Evolutionary conservation across 2,797 vertebrate genomes (phyloP), one percentile per base, ranked within the genome.

Genomic region (Lindbergichthys nudifrons): DNA sequence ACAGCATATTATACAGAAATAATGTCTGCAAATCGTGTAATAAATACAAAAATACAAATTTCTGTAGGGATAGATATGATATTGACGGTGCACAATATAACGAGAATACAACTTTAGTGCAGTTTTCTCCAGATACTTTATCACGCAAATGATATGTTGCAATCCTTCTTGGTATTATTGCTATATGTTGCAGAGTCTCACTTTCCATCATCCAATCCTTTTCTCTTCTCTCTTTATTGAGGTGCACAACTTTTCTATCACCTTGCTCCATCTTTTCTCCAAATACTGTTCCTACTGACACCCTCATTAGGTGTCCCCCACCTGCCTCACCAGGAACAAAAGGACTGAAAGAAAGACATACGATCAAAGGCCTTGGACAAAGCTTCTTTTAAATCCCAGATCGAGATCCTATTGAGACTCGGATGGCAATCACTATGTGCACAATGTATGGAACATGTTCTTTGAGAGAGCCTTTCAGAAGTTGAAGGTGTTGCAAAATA

Each of bases 321-420:
- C 61, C 45, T 65, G 73, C 64, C 72, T 62, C 69, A 23, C 75
- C 39, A 53, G 1, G 59, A 80, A 87, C 70, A 84, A 81, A 85
- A 78, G 79, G 66, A 72, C 51, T 70, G 52, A 65, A 80, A 74
- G 51, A 74, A 70, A 82, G 57, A 51, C 57, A 43, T 57, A 39
- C 41, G 77, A 91, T 90, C 80, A 88, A 84, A 84, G 69, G 65
- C 74, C 69, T 75, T 73, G 80, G 83, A 65, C 61, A 51, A 67
- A 36, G 75, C 85, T 90, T 84, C 8, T 85, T 58, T 74, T 69
- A 86, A 88, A 58, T 84, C 87, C 80, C 75, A 64, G 59, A 77
- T 87, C 73, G 79, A 70, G 82, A 82, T 81, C 83, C 64, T 14
- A 56, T 65, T 47, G 56, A 36, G 59, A 48, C 30, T 43, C 15